Percentiles rank a stretch among this genome's conserved stretches.
Evolutionary conservation across 2,888 invertebrate species (phyloP).

Genomic region (Myopa tessellatipennis): DNA sequence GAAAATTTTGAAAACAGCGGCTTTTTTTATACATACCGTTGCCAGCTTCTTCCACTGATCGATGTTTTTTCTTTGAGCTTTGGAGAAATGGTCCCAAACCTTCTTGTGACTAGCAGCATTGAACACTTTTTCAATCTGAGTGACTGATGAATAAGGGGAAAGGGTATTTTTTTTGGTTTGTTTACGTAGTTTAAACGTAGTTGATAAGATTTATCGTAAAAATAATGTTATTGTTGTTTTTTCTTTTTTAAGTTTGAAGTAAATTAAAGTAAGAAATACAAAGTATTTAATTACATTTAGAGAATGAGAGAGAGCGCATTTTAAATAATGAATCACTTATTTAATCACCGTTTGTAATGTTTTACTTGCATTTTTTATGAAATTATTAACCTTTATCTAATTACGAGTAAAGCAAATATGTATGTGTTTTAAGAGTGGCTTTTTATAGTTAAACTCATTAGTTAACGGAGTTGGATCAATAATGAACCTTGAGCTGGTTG

Average conservation of each 20-base stretch:
- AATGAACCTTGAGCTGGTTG: slow-evolving; percentile 31
- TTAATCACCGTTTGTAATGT: too few relatives aligned
- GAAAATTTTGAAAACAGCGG: slow-evolving; percentile 24
- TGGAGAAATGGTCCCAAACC: slow-evolving; percentile 99
- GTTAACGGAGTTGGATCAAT: too few relatives aligned
- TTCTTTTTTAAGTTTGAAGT: slow-evolving; percentile 7
- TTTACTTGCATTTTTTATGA: too few relatives aligned
- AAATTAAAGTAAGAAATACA: slow-evolving; percentile 23
- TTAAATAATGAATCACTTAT: neutral
- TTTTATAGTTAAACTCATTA: too few relatives aligned
- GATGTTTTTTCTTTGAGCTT: slow-evolving; percentile 98
- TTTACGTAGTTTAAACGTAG: slow-evolving; percentile 34
- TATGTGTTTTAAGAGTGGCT: too few relatives aligned
- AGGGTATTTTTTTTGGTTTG: slow-evolving; percentile 54
- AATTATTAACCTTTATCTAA: too few relatives aligned
- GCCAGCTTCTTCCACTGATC: slow-evolving; percentile 98
- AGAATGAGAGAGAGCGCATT: neutral
- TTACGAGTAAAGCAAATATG: too few relatives aligned
- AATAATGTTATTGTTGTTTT: slow-evolving; percentile 10
- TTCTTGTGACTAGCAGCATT: slow-evolving; percentile 95
- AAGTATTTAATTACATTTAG: slow-evolving; percentile 9
- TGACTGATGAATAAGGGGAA: slow-evolving; percentile 77
- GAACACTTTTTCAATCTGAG: slow-evolving; percentile 99
- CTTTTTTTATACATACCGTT: slow-evolving; percentile 77
- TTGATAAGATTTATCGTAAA: slow-evolving; percentile 18